phyloP scores from a whole-genome alignment of 2,888 invertebrate genomes.

The Drosophila neonasuta region DNA sequence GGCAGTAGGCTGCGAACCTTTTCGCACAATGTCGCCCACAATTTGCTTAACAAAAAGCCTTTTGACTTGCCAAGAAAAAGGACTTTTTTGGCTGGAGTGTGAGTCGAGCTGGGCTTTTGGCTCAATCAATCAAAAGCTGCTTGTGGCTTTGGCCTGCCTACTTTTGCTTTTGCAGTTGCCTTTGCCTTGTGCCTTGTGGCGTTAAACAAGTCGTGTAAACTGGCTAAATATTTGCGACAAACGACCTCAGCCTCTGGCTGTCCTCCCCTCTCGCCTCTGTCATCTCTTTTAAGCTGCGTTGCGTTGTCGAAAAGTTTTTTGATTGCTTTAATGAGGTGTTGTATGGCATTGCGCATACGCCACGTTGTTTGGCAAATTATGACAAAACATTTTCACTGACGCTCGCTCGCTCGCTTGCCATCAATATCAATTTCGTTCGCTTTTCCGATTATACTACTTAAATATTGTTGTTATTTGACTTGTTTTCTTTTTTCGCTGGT shows the following conservation, averaged over 20 bases:
- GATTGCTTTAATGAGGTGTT: constrained; percentile 71
- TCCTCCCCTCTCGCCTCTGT: background rate
- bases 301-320: constrained; percentile 22
- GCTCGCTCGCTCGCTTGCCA: constrained; percentile 31
- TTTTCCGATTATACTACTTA: constrained; percentile 8
- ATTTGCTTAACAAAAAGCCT: constrained; percentile 76
- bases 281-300: background rate
- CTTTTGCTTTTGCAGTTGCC: constrained; percentile 48
- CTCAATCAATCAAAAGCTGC: constrained; percentile 72
- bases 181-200: constrained; percentile 24
- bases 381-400: constrained; percentile 41
- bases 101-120: constrained; percentile 9
- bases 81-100: constrained; percentile 7
- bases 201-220: constrained; percentile 66
- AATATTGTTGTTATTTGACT: constrained; percentile 1
- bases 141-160: constrained; percentile 51
- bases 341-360: constrained; percentile 61
- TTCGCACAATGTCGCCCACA: constrained; percentile 57
- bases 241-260: background rate
- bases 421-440: constrained; percentile 62
- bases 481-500: background rate
- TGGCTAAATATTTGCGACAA: constrained; percentile 65
- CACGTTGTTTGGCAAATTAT: constrained; percentile 53
- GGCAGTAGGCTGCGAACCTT: constrained; percentile 45
- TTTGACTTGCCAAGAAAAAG: constrained; percentile 59